These are phyloP conservation scores for Ophthalmolycus amberensis DNA, from an alignment of 2,113 vertebrate genomes.

Conservation along the genomic window DNA sequence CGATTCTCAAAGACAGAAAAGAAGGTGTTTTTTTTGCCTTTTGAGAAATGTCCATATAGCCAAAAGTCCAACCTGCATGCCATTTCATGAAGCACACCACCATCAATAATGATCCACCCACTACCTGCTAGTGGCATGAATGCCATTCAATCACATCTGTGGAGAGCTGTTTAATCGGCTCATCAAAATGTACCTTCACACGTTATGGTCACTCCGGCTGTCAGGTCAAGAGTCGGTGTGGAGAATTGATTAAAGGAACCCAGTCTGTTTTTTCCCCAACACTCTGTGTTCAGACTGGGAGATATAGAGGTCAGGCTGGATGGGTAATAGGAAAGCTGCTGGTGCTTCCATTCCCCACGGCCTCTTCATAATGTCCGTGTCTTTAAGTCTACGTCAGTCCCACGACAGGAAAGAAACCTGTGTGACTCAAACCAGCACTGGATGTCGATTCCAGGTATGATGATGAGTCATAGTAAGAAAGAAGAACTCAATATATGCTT, in stretches of 20 bases:
- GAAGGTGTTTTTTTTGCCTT: neutral
- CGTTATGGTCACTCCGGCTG: slow-evolving; percentile 39
- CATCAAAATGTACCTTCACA: slow-evolving; percentile 54
- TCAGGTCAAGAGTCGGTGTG: slow-evolving; percentile 51
- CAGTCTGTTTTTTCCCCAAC: slow-evolving; percentile 21
- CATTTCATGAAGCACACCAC: neutral
- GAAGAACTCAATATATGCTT: neutral
- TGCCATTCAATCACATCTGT: slow-evolving; percentile 29
- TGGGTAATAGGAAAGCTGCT: neutral
- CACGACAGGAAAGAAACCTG: neutral
- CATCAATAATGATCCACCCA: slow-evolving; percentile 7
- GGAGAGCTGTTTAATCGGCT: slow-evolving; percentile 32
- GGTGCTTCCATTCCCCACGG: neutral
- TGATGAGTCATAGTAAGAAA: slow-evolving; percentile 11
- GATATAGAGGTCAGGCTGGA: slow-evolving; percentile 34
- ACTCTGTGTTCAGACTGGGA: slow-evolving; percentile 29
- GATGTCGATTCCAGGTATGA: neutral
- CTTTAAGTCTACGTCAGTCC: neutral
- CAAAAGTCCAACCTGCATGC: neutral
- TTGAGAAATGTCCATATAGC: neutral
- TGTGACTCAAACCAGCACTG: slow-evolving; percentile 6
- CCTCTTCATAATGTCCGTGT: neutral
- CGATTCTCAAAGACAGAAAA: neutral
- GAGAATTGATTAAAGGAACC: slow-evolving; percentile 66
- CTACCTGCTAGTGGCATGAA: neutral